phyloP scores from a whole-genome alignment of 37 sponge, comb jelly and placozoan species.

The Cliona cf. orientalis region DNA sequence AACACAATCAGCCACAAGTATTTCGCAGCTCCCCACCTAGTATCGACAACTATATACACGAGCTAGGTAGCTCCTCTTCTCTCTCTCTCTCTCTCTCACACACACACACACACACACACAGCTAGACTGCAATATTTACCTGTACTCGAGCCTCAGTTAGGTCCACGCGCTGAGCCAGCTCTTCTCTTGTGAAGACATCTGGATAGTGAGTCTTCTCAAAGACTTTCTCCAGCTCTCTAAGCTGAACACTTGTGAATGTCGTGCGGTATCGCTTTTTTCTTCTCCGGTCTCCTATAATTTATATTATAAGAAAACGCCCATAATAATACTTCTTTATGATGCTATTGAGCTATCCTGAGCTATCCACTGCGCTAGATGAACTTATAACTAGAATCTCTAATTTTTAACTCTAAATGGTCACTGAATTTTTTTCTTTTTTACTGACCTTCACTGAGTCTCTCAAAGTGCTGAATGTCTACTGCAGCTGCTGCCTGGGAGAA shows the following conservation, averaged over 20 bases:
- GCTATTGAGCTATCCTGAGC: background rate
- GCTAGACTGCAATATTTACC: slow-evolving; percentile 39
- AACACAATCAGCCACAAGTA: no score
- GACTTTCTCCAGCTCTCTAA: slow-evolving; percentile 81
- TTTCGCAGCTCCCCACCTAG: no score
- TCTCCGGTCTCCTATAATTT: slow-evolving; percentile 11
- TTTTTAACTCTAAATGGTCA: background rate
- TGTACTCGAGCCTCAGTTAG: slow-evolving; percentile 94
- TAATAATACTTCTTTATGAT: background rate
- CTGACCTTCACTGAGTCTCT: background rate
- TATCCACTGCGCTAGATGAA: no score
- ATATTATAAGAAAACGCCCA: background rate
- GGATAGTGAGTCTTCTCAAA: slow-evolving; percentile 94
- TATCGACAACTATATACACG: no score
- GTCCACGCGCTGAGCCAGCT: slow-evolving; percentile 79
- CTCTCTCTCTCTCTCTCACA: background rate
- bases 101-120: background rate
- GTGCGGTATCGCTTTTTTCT: slow-evolving; percentile 74
- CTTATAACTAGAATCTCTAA: no score
- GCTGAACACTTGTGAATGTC: slow-evolving; percentile 87
- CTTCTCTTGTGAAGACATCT: slow-evolving; percentile 93
- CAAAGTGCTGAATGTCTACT: background rate
- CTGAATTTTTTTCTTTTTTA: background rate
- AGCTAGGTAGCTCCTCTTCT: background rate
- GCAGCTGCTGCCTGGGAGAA: slow-evolving; percentile 22